Evolutionary conservation across 2,888 invertebrate genomes (phyloP).

Genomic region (Macrosiphum euphorbiae): DNA sequence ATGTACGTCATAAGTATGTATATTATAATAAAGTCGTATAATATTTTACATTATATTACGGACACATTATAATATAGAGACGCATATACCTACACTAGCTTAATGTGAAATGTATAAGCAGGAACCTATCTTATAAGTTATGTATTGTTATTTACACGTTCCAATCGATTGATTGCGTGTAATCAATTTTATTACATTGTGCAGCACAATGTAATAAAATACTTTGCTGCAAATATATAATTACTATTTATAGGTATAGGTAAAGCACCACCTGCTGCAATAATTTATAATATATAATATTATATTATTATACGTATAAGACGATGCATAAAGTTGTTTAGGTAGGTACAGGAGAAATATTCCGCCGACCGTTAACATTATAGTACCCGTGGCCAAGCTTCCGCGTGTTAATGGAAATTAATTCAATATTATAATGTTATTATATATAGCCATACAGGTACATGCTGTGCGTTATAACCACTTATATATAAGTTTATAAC

Average conservation of each 20-base stretch:
- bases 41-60: neutral
- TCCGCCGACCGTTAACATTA: neutral
- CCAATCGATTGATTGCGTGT: neutral
- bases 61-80: neutral
- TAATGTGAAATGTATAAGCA: neutral
- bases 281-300: neutral
- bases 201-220: neutral
- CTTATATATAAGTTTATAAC: neutral
- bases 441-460: neutral
- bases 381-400: neutral
- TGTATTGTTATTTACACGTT: neutral
- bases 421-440: neutral
- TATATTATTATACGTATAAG: neutral
- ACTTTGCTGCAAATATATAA: neutral
- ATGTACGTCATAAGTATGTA: too few species aligned
- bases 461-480: neutral
- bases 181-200: neutral
- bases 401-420: neutral
- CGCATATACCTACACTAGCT: neutral
- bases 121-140: neutral
- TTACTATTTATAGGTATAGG: neutral
- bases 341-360: neutral
- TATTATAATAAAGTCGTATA: neutral
- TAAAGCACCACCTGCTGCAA: neutral
- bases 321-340: neutral